Percentiles rank a stretch among this genome's conserved stretches.
These are phyloP conservation scores for Silurus aristotelis DNA, from an alignment of 2,797 vertebrate species.

Conservation along the genomic window DNA sequence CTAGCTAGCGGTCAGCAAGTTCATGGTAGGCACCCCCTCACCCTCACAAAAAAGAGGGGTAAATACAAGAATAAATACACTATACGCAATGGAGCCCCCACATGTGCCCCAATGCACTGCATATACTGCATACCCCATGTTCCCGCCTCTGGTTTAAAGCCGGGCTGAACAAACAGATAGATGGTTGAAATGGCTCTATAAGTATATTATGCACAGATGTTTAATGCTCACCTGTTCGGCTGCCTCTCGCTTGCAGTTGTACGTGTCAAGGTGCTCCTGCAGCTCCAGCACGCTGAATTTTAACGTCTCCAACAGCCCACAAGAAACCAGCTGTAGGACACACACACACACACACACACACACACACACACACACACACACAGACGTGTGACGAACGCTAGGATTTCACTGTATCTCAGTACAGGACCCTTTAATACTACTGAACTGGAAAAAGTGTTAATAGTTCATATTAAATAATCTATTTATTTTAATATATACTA, in stretches of 20 bases:
- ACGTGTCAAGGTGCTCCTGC: constrained; percentile 97
- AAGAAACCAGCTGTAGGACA: constrained; percentile 86
- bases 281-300: constrained; percentile 97
- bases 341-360: constrained; percentile 42
- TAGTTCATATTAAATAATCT: no score
- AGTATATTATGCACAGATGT: background rate
- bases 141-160: background rate
- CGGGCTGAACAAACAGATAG: background rate
- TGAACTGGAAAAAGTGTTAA: background rate
- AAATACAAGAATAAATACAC: no score
- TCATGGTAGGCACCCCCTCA: no score
- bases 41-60: no score
- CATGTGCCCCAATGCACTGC: no score
- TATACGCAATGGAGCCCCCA: no score
- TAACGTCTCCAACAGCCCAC: constrained; percentile 91
- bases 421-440: background rate
- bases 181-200: background rate
- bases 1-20: no score
- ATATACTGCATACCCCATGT: no score
- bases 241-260: constrained; percentile 91
- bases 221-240: constrained; percentile 85
- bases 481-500: no score
- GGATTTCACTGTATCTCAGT: background rate
- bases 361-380: background rate
- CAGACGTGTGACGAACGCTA: background rate